These are phyloP conservation scores for Phymorhynchus buccinoides DNA, from an alignment of 1,140 invertebrate species.

Conservation along the genomic window DNA sequence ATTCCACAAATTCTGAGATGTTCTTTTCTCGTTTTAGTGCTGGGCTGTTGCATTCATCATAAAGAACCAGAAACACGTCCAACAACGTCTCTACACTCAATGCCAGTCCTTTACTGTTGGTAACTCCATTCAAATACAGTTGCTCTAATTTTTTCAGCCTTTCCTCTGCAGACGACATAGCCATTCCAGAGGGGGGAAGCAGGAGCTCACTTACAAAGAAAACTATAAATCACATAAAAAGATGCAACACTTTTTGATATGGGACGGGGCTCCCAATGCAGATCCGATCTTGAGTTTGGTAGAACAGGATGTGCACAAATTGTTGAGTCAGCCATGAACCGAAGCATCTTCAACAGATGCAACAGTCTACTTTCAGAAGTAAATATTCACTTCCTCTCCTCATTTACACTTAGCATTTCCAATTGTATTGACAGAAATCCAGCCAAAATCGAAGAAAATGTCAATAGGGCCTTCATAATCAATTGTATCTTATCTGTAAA, in stretches of 20 bases:
- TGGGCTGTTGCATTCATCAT: constrained; percentile 96
- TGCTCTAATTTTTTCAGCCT: constrained; percentile 81
- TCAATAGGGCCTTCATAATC: not conserved
- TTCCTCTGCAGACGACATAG: constrained; percentile 71
- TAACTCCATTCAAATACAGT: constrained; percentile 78
- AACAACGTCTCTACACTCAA: constrained; percentile 90
- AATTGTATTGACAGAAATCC: not conserved
- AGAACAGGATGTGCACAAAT: not conserved
- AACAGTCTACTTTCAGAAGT: constrained; percentile 4
- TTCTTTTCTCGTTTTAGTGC: constrained; percentile 95
- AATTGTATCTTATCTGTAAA: constrained; percentile 7
- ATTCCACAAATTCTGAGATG: constrained; percentile 96
- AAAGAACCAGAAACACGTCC: constrained; percentile 92
- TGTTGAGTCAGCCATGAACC: not conserved
- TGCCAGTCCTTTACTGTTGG: constrained; percentile 57
- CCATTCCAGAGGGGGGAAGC: constrained; percentile 37
- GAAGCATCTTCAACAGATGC: not conserved
- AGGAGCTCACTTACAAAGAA: no score
- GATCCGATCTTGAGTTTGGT: not conserved
- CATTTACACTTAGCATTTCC: not conserved
- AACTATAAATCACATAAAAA: not conserved
- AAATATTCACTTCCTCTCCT: constrained; percentile 1
- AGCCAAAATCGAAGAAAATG: not conserved
- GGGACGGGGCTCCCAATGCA: not conserved
- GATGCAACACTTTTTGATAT: not conserved